Percentiles rank a stretch among this genome's conserved stretches.
Conservation (phyloP, 2,888 invertebrate genomes). For the Drosophila koepferae region DNA sequence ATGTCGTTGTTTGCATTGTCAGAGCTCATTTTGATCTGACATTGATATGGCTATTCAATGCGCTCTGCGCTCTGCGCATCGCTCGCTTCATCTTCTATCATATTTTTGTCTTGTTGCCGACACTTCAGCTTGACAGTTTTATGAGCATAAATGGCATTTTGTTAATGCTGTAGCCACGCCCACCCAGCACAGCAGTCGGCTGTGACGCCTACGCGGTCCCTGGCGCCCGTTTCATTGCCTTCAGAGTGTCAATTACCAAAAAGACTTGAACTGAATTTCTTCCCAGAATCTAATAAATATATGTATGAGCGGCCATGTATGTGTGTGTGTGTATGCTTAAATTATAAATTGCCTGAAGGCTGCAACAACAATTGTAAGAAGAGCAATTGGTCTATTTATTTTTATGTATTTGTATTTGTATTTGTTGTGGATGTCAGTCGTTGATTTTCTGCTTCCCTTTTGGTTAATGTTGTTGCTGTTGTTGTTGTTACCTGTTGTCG, state of each 20-base stretch:
- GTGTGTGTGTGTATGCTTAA: conserved; percentile 51
- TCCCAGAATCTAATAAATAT: conserved; percentile 39
- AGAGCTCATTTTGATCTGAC: conserved; percentile 41
- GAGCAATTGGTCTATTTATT: conserved; percentile 74
- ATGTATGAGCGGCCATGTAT: not conserved
- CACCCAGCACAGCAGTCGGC: conserved; percentile 47
- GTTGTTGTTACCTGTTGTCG: conserved; percentile 30
- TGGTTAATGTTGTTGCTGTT: conserved; percentile 34
- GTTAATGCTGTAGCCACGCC: conserved; percentile 67
- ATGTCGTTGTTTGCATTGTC: not conserved
- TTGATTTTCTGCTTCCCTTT: conserved; percentile 74
- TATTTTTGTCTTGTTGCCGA: conserved; percentile 36
- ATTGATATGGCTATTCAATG: conserved; percentile 42
- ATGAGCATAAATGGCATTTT: conserved; percentile 69
- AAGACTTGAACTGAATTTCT: conserved; percentile 38
- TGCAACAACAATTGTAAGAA: conserved; percentile 27
- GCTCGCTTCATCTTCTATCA: not conserved
- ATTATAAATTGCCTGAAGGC: conserved; percentile 73
- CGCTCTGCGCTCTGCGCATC: conserved; percentile 21
- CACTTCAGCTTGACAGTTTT: conserved; percentile 75
- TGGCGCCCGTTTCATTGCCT: conserved; percentile 59
- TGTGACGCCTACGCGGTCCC: conserved; percentile 19
- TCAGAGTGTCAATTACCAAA: conserved; percentile 76
- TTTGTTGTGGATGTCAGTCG: conserved; percentile 63
- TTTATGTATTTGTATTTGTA: conserved; percentile 20